Evolutionary conservation across 2,888 invertebrate genomes (phyloP), one percentile per base, ranked within the genome.

Genomic region (Danaus chrysippus): DNA sequence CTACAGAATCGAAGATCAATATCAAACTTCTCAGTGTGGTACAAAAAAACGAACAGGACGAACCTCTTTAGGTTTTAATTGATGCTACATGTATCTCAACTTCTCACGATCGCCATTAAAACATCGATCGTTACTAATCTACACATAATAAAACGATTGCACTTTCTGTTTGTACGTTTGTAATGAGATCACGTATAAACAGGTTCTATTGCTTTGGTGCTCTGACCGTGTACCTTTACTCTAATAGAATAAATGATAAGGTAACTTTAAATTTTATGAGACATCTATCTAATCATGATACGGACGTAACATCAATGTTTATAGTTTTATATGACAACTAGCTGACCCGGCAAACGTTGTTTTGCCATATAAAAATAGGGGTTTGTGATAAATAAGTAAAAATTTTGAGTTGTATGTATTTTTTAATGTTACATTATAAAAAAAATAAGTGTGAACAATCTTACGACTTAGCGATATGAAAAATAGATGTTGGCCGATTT

Each of bases 41-140:
- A 42, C 17, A 12, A 52, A 19, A 52, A 42, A 58, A 41, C 10
- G 19, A 17, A 53, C 41, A 52, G 58, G 56, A 57, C 19, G 23
- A 58, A 42, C 12, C 42, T 12, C 42, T 42, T 42, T 58, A 42
- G 52, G 19, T 53, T 42, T 43, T 42, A 58, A 58, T 19, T 53
- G 42, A 53, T 52, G 58, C 52, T 58, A 42, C 23, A 34, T 46
- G 46, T 49, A 46, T 49, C n/a, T 12, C 8, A 12, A 17, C 58
- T 23, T 58, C 43, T 58, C 58, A 53, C 53, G 53, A 43, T 12
- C 42, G 42, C 58, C 19, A 58, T 53, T 58, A 53, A 58, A 53
- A 42, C 58, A 49, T 58, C 52, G 46, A 58, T 58, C 23, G 53
- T 42, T 17, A n/a, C 42, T 58, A 12, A 53, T 58, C 53, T 53